Evolutionary conservation across 2,888 invertebrate genomes (phyloP), one percentile per base, ranked within the genome.

Genomic region (Emmelina monodactyla): DNA sequence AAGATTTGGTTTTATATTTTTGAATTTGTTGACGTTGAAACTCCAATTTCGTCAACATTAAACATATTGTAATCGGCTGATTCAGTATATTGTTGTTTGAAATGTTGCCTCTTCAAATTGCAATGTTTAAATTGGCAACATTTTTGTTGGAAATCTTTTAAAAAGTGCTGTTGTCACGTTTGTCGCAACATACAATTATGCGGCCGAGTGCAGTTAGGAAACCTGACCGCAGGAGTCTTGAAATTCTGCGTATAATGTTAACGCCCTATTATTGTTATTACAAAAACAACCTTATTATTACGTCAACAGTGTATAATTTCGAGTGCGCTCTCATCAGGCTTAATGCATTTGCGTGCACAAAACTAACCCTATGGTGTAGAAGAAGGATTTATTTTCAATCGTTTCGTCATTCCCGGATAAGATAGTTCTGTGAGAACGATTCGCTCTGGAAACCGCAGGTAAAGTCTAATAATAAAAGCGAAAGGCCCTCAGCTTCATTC

Each of bases 391-490:
- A 34, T 39, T 49, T 49, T 49, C 38, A 42, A 34, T 39, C 41
- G 11, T 25, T 7, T 11, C 9, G 34, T 19, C 31, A 16, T 33
- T 31, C 25, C 28, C 14, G 34, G 53, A 47, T 53, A 51, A 44
- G 34, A 34, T 47, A 53, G 42, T 39, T 41, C 51, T 62, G 63
- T 67, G 63, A 59, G 67, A 67, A 66, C 51, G 60, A 55, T 51
- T 51, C 55, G 64, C 60, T 60, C 62, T 62, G 54, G 55, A 63
- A 58, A 60, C 52, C 43, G 42, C 51, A 46, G 51, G 50, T n/a
- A n/a, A n/a, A n/a, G n/a, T n/a, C n/a, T n/a, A n/a, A n/a, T n/a
- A n/a, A n/a, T n/a, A n/a, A n/a, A n/a, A n/a, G n/a, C n/a, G n/a
- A n/a, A n/a, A n/a, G n/a, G n/a, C n/a, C n/a, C n/a, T n/a, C n/a